These are phyloP conservation scores for Pristiophorus japonicus DNA, from an alignment of 2,113 vertebrate species.

Conservation along the genomic window DNA sequence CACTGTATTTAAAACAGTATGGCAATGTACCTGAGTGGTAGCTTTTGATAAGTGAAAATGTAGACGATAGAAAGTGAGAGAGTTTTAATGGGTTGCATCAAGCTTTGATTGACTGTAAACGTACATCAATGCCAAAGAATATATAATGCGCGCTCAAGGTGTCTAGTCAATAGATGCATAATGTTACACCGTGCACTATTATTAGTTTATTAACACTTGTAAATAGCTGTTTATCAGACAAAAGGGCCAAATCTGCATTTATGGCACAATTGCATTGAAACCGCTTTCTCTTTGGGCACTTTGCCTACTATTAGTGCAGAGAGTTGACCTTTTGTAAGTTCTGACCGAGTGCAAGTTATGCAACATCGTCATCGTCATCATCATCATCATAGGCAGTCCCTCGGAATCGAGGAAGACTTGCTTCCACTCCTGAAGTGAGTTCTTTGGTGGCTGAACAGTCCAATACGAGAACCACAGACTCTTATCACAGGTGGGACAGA, in stretches of 20 bases:
- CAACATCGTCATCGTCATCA: no score
- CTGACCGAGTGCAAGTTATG: not conserved
- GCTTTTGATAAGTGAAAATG: no score
- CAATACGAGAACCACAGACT: no score
- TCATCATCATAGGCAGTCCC: no score
- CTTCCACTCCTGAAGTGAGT: no score
- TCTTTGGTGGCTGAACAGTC: no score
- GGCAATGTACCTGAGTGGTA: no score
- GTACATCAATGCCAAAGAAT: not conserved
- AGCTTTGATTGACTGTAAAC: not conserved
- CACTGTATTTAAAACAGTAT: no score
- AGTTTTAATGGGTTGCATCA: no score
- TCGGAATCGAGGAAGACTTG: no score
- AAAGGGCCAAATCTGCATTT: not conserved
- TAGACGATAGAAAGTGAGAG: no score
- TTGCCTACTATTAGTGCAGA: not conserved
- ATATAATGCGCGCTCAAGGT: not conserved
- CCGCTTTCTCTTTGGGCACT: not conserved
- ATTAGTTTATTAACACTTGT: not conserved
- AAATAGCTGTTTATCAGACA: not conserved
- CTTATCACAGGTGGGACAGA: no score
- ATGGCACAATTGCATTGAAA: not conserved
- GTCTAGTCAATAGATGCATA: not conserved
- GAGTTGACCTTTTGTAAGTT: not conserved
- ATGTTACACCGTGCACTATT: not conserved